phyloP scores from a whole-genome alignment of 2,888 invertebrate genomes.

The Aporophyla lueneburgensis region DNA sequence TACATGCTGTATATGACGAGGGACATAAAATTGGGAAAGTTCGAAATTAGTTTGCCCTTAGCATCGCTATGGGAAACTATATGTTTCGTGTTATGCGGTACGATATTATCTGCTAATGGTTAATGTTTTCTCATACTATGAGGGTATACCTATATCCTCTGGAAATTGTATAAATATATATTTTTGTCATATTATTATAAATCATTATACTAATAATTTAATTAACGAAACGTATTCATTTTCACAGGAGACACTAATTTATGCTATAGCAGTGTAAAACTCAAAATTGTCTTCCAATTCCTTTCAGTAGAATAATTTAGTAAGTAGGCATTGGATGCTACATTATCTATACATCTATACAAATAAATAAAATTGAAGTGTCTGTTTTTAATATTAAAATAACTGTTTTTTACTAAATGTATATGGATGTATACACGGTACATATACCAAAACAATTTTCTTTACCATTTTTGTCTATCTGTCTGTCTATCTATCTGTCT shows the following conservation, averaged over 20 bases:
- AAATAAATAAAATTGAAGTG: too few relatives aligned
- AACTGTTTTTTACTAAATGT: too few relatives aligned
- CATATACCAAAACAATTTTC: too few relatives aligned
- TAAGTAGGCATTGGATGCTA: neutral
- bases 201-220: neutral
- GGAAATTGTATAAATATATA: neutral
- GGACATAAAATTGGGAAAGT: constrained; percentile 5
- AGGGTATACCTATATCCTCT: neutral
- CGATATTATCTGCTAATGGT: neutral
- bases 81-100: constrained; percentile 4
- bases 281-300: neutral
- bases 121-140: neutral
- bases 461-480: too few relatives aligned
- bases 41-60: neutral
- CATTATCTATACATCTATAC: too few relatives aligned
- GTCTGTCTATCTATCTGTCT: too few relatives aligned
- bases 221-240: too few relatives aligned
- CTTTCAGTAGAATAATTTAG: constrained; percentile 16
- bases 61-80: neutral
- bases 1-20: too few relatives aligned
- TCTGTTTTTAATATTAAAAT: too few relatives aligned
- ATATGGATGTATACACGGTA: too few relatives aligned
- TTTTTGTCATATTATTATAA: neutral
- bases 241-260: neutral
- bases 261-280: neutral